phyloP scores from a whole-genome alignment of 1,140 invertebrate species.

The Drosophila mojavensis region DNA sequence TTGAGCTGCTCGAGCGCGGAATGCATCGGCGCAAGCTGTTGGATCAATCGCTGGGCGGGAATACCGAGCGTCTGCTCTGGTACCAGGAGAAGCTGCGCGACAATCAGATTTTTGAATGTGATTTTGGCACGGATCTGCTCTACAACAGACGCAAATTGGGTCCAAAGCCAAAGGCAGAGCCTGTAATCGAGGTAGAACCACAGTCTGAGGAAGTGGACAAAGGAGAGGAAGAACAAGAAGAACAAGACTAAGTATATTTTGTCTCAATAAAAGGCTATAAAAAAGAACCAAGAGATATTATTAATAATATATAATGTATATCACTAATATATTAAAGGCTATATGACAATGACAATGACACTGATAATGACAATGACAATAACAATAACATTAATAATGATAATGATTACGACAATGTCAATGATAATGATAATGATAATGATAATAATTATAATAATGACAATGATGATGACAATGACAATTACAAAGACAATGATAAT shows the following conservation, averaged over 20 bases:
- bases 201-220: neutral
- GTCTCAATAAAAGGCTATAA: neutral
- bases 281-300: neutral
- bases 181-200: neutral
- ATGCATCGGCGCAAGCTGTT: slow-evolving; percentile 64
- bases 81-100: slow-evolving; percentile 54
- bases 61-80: slow-evolving; percentile 75
- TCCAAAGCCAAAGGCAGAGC: neutral
- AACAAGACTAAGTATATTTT: neutral
- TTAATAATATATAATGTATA: too few relatives aligned
- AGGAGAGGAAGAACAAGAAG: neutral
- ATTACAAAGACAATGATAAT: too few relatives aligned
- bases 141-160: slow-evolving; percentile 12
- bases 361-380: too few relatives aligned
- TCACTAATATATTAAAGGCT: too few relatives aligned
- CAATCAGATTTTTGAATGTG: slow-evolving; percentile 59
- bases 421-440: too few relatives aligned
- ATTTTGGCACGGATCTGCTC: slow-evolving; percentile 64
- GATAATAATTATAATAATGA: too few relatives aligned
- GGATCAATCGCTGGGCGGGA: slow-evolving; percentile 76
- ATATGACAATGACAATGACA: too few relatives aligned
- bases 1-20: slow-evolving; percentile 71
- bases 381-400: too few relatives aligned
- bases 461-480: too few relatives aligned
- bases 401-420: too few relatives aligned